These are phyloP conservation scores for Machimus atricapillus DNA, from an alignment of 2,888 invertebrate species.

Conservation along the genomic window DNA sequence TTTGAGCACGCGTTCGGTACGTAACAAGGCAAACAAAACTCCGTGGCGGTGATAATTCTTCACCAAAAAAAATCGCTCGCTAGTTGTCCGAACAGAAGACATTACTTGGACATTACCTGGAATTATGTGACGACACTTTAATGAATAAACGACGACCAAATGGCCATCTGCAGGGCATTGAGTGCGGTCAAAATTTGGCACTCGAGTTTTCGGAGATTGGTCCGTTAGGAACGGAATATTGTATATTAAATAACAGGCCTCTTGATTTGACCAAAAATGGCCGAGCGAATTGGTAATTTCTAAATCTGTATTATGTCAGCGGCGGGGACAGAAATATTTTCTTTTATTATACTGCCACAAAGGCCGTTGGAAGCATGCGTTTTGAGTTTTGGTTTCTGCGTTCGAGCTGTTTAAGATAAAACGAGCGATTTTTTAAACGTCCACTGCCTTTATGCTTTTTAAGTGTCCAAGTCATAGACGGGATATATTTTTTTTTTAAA, in stretches of 20 bases:
- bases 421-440: background rate
- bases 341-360: background rate
- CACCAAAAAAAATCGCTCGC: background rate
- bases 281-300: background rate
- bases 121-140: background rate
- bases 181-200: background rate
- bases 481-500: background rate
- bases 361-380: background rate
- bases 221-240: background rate
- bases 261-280: background rate
- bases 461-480: background rate
- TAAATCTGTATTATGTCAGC: background rate
- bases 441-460: background rate
- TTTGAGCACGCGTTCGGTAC: background rate
- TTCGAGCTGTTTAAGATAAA: background rate
- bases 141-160: conserved; percentile 6
- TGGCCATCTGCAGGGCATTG: background rate
- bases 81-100: background rate
- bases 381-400: background rate
- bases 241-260: conserved; percentile 3
- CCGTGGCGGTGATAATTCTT: background rate
- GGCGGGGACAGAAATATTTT: background rate
- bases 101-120: background rate
- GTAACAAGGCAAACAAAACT: background rate
- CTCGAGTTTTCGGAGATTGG: background rate